A percentile compares a stretch with the other conserved stretches of the same genome.
These are phyloP conservation scores for Eupristina koningsbergeri DNA, from an alignment of 1,140 invertebrate species.

Conservation along the genomic window DNA sequence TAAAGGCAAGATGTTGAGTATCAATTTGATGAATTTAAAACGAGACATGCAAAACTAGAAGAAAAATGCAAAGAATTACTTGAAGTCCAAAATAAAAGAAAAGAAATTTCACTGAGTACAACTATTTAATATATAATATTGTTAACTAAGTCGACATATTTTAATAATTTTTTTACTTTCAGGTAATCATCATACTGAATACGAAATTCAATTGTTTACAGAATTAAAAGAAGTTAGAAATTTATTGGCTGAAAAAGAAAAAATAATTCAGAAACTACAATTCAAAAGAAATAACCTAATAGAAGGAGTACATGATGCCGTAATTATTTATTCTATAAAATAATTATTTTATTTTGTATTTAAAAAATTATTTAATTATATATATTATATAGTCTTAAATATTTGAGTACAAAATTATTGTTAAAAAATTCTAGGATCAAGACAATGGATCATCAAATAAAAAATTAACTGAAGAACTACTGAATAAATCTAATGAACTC, in stretches of 20 bases:
- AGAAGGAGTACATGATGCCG: slow-evolving; percentile 1
- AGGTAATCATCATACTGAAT: slow-evolving; percentile 55
- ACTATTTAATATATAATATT: not conserved
- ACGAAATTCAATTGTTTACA: slow-evolving; percentile 58
- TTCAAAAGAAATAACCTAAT: slow-evolving; percentile 42
- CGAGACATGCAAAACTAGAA: slow-evolving; percentile 53
- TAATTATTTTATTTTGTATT: slow-evolving; percentile 53
- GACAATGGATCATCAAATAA: slow-evolving; percentile 13
- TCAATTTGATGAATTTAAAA: slow-evolving; percentile 48
- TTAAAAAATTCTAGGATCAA: slow-evolving; percentile 51
- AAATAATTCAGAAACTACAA: slow-evolving; percentile 48
- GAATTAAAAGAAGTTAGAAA: slow-evolving; percentile 52
- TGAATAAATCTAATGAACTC: slow-evolving; percentile 54
- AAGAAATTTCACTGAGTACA: slow-evolving; percentile 54
- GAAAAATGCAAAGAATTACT: slow-evolving; percentile 57
- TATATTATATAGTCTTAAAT: too few relatives aligned
- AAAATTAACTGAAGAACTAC: slow-evolving; percentile 52
- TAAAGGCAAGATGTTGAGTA: slow-evolving; percentile 52
- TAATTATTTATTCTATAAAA: slow-evolving; percentile 9
- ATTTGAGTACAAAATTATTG: too few relatives aligned
- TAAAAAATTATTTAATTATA: not conserved
- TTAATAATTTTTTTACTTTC: not conserved
- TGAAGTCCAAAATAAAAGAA: slow-evolving; percentile 54
- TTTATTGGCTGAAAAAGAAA: slow-evolving; percentile 45
- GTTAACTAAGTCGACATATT: not conserved